Percentiles rank a stretch among this genome's conserved stretches.
Evolutionary conservation across 1,140 invertebrate genomes (phyloP).

Genomic region (Drosophila dunni): DNA sequence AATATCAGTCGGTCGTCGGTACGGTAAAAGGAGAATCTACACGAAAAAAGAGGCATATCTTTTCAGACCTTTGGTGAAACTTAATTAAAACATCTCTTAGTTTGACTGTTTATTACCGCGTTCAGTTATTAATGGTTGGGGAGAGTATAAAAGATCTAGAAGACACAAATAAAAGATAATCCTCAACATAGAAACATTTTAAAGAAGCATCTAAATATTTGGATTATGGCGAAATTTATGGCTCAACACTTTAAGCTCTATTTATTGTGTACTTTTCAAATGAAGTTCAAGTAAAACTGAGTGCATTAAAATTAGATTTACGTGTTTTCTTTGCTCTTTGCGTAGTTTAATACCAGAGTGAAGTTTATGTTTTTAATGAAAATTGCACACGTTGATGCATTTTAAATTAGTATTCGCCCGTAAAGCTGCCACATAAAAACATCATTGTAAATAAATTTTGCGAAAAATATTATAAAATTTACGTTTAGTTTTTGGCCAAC

Average conservation of each 20-base stretch:
- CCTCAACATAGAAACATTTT: too few species aligned
- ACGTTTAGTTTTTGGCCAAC: constrained; percentile 1
- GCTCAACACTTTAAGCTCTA: too few species aligned
- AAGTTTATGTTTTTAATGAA: background rate
- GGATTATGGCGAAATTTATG: too few species aligned
- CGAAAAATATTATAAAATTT: constrained; percentile 24
- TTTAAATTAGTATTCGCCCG: constrained; percentile 30
- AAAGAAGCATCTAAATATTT: too few species aligned
- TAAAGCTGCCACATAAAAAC: constrained; percentile 17
- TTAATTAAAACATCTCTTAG: constrained; percentile 10
- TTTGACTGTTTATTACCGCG: background rate
- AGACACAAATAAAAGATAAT: background rate
- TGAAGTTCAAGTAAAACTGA: too few species aligned
- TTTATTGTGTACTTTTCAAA: too few species aligned
- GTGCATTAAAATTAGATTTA: too few species aligned
- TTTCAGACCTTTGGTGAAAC: background rate
- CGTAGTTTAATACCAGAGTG: background rate
- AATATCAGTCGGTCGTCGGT: background rate
- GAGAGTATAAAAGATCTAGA: too few species aligned
- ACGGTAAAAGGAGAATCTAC: background rate
- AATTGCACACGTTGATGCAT: constrained; percentile 1
- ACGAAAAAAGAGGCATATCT: background rate
- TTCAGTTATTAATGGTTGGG: background rate
- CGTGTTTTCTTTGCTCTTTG: background rate
- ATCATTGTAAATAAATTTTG: constrained; percentile 19